A percentile compares a stretch with the other conserved stretches of the same genome.
These are phyloP conservation scores for Drosophila neonasuta DNA, from an alignment of 2,888 invertebrate genomes.

Conservation along the genomic window DNA sequence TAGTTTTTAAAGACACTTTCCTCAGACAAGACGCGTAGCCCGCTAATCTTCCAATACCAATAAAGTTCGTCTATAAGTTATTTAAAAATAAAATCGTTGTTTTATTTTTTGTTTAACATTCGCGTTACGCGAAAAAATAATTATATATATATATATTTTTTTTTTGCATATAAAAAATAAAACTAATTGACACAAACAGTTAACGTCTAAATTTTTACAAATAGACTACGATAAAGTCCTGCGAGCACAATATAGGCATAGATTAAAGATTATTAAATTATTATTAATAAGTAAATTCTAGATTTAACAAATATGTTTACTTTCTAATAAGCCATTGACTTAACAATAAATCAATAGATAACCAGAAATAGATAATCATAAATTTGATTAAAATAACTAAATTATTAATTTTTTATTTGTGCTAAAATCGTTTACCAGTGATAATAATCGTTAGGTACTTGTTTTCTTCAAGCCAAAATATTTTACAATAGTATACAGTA, in stretches of 20 bases:
- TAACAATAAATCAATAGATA: conserved; percentile 14
- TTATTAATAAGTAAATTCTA: conserved; percentile 40
- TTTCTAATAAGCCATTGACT: conserved; percentile 39
- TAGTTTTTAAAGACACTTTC: no score
- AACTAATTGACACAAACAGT: conserved; percentile 50
- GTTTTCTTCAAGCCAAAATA: conserved; percentile 15
- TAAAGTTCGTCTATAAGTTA: no score
- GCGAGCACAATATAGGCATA: conserved; percentile 24
- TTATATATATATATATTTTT: conserved; percentile 2
- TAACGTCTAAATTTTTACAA: conserved; percentile 29
- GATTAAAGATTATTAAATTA: conserved; percentile 21
- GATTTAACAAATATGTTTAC: conserved; percentile 32
- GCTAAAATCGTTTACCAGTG: conserved; percentile 9
- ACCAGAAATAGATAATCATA: conserved; percentile 9
- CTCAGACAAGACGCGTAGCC: no score
- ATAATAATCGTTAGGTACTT: conserved; percentile 14
- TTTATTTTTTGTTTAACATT: no score
- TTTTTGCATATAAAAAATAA: conserved; percentile 16
- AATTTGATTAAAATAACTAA: conserved; percentile 16
- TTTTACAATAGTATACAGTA: conserved; percentile 35
- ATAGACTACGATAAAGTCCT: conserved; percentile 25
- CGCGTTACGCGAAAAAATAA: no score
- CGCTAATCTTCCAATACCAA: no score
- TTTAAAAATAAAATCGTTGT: no score
- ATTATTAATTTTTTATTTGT: conserved; percentile 3